Base-by-base conservation (phyloP, 2,888 invertebrate species). In the Callyntrura sp. region DNA sequence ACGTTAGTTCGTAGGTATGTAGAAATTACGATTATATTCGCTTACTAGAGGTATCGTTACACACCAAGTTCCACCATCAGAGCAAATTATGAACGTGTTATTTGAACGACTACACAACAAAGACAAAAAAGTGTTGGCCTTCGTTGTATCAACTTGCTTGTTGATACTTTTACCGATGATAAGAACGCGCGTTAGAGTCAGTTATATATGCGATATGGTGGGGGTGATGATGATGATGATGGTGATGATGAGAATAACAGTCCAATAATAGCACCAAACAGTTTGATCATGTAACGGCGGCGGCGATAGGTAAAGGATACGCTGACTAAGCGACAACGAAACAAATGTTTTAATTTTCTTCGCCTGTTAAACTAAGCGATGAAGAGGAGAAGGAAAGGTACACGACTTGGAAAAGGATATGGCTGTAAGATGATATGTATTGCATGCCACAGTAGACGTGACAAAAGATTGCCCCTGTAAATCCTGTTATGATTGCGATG, bases 391-490 rank as follows among this genome's bases (percentile, higher is more conserved):
- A 35, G 35, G 60, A 65, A 65, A 35, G 2, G 35, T 35, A 35
- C 35, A 35, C 35, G 35, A 35, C 35, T 35, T 35, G 3, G 6
- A 35, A 70, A 43, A 28, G 28, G 25, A 68, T 28, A 70, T 70
- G 70, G 17, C 43, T 70, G 9, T 35, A 6, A 43, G 8, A 60
- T 79, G 79, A 79, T 79, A 79, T 79, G 79, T 79, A 48, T 73
- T 73, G 48, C 73, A 23, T 73, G 45, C 23, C 45, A 28, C 73
- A 73, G 12, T 11, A 14, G 23, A 73, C 73, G 73, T 73, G 73
- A 73, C 73, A 73, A 73, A 73, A 73, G 25, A 79, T 79, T 79
- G 51, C 48, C 79, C 79, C 79, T 79, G 79, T 79, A 60, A 79
- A 60, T 28, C 73, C 23, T 48, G 73, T 1, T 11, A 73, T 14